Base-by-base conservation (phyloP, 2,113 vertebrate species). In the Calyptomena viridis region DNA sequence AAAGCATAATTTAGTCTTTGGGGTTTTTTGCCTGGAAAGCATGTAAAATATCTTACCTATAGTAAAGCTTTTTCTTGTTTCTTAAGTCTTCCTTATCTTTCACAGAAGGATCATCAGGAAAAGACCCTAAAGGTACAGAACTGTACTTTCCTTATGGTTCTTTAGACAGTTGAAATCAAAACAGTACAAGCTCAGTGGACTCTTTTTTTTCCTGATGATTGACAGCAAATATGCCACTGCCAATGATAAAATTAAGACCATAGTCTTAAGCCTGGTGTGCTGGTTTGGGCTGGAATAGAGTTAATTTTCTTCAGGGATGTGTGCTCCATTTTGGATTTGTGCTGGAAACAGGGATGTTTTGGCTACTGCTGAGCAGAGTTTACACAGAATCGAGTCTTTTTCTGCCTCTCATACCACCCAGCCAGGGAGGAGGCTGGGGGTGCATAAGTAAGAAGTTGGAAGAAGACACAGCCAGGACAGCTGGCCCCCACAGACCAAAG, bases 111-210 rank as follows among this genome's bases (percentile, higher is more conserved):
- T 35, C 18, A 37, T 37, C 30, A 68, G 14, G n/a, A 88, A 72
- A 87, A 76, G 15, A n/a, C 46, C 18, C 23, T 76, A 25, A 15
- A 64, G 44, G 14, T 33, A 53, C 12, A 68, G 31, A 84, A 72
- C 30, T 73, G 6, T 17, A 30, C 1, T n/a, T 68, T 66, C 11
- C 15, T 62, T 66, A 12, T 0, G 1, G 4, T 37, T 10, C 23
- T 35, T 50, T 68, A 35, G 25, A 53, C 30, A 82, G 1, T 1
- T 47, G 27, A 14, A 71, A 73, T 31, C 16, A 44, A 64, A 91
- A 39, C 7, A 56, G 24, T 6, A 42, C 12, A 49, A 37, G 13
- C 66, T 74, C 58, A 60, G 16, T 67, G 37, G 25, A 14, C 42
- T 62, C 13, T 0, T 6, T 42, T 68, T 62, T 47, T 37, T 63